Evolutionary conservation across 2,888 invertebrate species (phyloP).

Genomic region (Xestia rhomboidea): DNA sequence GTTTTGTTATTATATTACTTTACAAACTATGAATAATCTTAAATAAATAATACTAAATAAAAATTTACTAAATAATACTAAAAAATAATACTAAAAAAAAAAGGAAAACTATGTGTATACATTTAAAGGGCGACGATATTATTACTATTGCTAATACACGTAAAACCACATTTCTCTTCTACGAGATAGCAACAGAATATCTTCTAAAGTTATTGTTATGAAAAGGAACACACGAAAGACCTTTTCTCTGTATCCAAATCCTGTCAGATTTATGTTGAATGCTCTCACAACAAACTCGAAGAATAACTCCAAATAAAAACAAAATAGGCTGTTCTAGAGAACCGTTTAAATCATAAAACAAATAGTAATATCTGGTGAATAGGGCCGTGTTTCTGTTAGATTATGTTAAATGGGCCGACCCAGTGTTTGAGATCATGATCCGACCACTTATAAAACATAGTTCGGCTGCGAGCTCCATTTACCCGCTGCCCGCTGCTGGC

Average conservation of each 20-base stretch:
- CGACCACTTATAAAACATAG: conserved; percentile 82
- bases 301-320: conserved; percentile 58
- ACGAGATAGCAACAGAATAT: conserved; percentile 21
- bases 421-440: conserved; percentile 74
- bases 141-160: conserved; percentile 18
- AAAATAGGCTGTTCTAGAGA: conserved; percentile 44
- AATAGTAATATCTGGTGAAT: conserved; percentile 69
- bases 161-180: conserved; percentile 12
- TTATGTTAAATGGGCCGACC: conserved; percentile 75
- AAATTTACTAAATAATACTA: not conserved
- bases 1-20: not conserved
- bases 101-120: not conserved
- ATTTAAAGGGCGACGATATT: not conserved
- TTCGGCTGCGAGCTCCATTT: conserved; percentile 72
- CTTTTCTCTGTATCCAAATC: conserved; percentile 41
- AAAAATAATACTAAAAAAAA: not conserved
- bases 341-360: conserved; percentile 67
- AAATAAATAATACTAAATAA: not conserved
- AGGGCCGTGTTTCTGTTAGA: conserved; percentile 74
- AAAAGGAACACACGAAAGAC: conserved; percentile 28
- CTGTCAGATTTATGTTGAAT: conserved; percentile 45
- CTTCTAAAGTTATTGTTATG: conserved; percentile 37
- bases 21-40: not conserved
- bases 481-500: conserved; percentile 67
- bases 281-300: conserved; percentile 31